phyloP scores from a whole-genome alignment of 1,140 invertebrate genomes.

The Ceratina calcarata region DNA sequence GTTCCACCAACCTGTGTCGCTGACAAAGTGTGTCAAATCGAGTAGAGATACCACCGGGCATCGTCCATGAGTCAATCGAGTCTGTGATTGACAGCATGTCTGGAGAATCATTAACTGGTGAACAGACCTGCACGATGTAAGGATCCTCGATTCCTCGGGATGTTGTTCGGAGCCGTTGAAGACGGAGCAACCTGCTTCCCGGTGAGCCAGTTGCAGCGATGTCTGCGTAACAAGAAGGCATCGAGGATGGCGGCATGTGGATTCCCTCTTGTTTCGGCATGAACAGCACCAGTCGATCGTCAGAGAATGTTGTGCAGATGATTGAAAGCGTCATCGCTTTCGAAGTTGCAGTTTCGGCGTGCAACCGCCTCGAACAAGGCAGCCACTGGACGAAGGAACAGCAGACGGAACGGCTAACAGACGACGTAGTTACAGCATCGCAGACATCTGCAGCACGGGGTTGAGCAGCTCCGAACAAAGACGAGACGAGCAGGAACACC shows the following conservation, averaged over 20 bases:
- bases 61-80: conserved; percentile 45
- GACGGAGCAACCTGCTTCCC: conserved; percentile 4
- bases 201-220: neutral
- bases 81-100: conserved; percentile 23
- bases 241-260: neutral
- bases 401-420: conserved; percentile 5
- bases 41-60: conserved; percentile 62
- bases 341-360: neutral
- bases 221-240: neutral
- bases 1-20: conserved; percentile 67
- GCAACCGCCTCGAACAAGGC: conserved; percentile 39
- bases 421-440: conserved; percentile 16
- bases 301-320: neutral
- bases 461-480: conserved; percentile 30
- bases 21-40: conserved; percentile 68
- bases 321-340: conserved; percentile 23
- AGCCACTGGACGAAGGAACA: neutral
- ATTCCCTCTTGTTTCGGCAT: neutral
- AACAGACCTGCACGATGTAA: conserved; percentile 34
- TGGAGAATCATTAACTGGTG: conserved; percentile 40
- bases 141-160: conserved; percentile 1
- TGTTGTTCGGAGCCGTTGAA: conserved; percentile 2
- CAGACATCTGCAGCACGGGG: conserved; percentile 31
- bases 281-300: neutral
- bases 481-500: conserved; percentile 35